phyloP scores from a whole-genome alignment of 2,797 vertebrate genomes.

The Orientallactaga sibirica region DNA sequence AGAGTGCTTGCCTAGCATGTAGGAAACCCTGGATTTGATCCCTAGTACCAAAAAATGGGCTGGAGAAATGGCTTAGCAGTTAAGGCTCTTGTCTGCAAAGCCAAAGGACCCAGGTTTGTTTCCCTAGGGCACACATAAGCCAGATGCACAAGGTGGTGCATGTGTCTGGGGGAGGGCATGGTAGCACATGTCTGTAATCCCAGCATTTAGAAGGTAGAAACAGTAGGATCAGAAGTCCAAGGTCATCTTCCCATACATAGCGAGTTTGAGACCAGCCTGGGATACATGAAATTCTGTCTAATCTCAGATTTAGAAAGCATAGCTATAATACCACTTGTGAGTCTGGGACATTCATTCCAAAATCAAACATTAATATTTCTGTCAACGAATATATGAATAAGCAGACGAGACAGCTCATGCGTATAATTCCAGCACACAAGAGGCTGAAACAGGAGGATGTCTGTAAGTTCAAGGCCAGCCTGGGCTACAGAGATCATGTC shows the following conservation, averaged over 20 bases:
- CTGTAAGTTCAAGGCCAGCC: background rate
- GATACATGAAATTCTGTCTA: background rate
- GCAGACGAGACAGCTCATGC: background rate
- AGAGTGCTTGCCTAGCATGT: background rate
- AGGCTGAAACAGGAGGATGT: background rate
- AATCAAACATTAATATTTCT: constrained; percentile 45
- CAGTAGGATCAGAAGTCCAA: background rate
- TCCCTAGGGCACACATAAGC: background rate
- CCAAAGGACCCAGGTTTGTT: no score
- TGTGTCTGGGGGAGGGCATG: no score
- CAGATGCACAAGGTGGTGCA: no score
- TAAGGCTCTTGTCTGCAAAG: background rate
- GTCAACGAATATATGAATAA: background rate
- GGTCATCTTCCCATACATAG: no score
- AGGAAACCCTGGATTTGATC: no score
- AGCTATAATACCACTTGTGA: background rate
- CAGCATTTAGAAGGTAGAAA: background rate
- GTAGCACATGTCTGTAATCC: background rate
- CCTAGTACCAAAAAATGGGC: no score
- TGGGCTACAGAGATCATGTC: background rate
- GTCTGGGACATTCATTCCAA: background rate
- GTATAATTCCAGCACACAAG: background rate
- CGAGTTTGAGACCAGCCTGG: background rate
- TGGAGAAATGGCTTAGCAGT: no score
- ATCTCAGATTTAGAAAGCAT: constrained; percentile 40